Percentiles rank a stretch among this genome's conserved stretches.
phyloP scores from a whole-genome alignment of 2,113 vertebrate genomes.

The Chloropsis cyanopogon region DNA sequence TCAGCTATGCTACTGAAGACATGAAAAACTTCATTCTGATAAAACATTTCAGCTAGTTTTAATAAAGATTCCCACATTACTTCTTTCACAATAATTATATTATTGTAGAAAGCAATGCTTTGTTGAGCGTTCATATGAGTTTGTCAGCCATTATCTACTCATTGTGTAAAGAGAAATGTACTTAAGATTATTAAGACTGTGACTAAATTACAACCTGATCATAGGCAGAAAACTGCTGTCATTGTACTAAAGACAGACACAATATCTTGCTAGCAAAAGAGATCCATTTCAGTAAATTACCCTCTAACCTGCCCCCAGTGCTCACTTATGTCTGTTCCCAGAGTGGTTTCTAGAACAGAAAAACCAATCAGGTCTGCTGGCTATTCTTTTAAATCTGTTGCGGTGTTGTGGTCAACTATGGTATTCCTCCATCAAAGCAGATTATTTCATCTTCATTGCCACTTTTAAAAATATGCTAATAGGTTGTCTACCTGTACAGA shows the following conservation, averaged over 20 bases:
- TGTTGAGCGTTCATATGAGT: neutral
- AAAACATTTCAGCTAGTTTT: neutral
- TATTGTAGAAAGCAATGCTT: neutral
- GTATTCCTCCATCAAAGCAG: neutral
- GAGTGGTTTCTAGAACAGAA: neutral
- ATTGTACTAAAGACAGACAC: neutral
- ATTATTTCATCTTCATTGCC: neutral
- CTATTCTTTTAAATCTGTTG: neutral
- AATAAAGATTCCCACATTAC: neutral
- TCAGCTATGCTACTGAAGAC: neutral
- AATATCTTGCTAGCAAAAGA: neutral
- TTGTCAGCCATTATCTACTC: neutral
- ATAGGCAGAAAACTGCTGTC: neutral
- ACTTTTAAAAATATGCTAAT: neutral
- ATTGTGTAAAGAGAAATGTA: neutral
- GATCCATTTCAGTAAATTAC: neutral
- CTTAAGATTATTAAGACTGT: neutral
- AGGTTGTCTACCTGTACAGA: neutral
- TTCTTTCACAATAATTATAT: neutral
- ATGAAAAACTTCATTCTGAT: neutral
- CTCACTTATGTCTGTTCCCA: neutral
- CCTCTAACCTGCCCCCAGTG: fast-evolving
- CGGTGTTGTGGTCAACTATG: neutral
- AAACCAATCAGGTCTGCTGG: neutral
- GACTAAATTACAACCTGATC: neutral